Conservation (phyloP, 2,113 vertebrate species). For the Todiramphus chloris region DNA sequence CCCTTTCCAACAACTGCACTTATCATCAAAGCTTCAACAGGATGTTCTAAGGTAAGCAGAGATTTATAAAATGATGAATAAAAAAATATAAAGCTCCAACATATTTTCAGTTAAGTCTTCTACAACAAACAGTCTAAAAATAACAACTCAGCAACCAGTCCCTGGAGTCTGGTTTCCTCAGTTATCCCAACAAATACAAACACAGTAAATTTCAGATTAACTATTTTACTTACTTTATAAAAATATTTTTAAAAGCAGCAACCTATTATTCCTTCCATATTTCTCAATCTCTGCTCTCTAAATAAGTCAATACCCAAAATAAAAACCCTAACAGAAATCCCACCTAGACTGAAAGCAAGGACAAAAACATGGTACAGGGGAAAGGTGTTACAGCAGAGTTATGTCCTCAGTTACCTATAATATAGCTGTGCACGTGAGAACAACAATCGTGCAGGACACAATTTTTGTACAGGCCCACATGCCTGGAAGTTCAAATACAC, state of each 20-base stretch:
- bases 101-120: not conserved
- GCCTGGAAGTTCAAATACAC: not conserved
- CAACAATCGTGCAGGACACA: not conserved
- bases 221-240: not conserved
- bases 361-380: not conserved
- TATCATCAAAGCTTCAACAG: not conserved
- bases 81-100: not conserved
- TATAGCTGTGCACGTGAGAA: not conserved
- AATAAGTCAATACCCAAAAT: not conserved
- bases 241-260: not conserved
- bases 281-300: not conserved
- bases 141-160: not conserved
- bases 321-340: not conserved
- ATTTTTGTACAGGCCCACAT: not conserved
- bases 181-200: not conserved
- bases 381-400: not conserved
- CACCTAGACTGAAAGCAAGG: not conserved
- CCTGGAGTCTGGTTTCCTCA: not conserved
- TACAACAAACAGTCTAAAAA: not conserved
- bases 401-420: not conserved
- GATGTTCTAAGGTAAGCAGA: not conserved
- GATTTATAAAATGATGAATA: not conserved
- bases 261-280: not conserved
- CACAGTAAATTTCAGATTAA: not conserved
- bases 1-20: not conserved